Evolutionary conservation across 35 echinoderm and acorn worm species (phyloP).

Genomic region (Apostichopus californicus): DNA sequence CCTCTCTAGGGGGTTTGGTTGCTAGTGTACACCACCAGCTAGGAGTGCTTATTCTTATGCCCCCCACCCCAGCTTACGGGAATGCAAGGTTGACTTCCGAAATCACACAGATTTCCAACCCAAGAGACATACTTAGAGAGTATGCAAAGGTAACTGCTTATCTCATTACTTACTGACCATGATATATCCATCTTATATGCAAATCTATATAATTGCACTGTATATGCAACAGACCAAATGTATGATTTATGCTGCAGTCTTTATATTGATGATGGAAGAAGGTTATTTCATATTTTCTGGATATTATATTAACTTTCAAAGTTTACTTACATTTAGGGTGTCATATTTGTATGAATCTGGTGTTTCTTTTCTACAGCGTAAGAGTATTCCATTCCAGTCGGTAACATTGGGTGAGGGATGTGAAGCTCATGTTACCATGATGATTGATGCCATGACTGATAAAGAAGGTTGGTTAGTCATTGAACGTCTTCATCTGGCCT

Average conservation of each 20-base stretch:
- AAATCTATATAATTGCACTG: not conserved
- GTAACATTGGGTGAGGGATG: slow-evolving; percentile 80
- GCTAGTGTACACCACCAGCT: slow-evolving; percentile 59
- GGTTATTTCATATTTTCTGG: no score
- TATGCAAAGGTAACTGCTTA: slow-evolving; percentile 73
- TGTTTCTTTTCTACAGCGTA: slow-evolving; percentile 54
- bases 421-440: slow-evolving; percentile 75
- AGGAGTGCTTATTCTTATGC: slow-evolving; percentile 85
- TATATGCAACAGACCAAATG: not conserved
- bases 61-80: slow-evolving; percentile 68
- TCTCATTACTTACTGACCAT: no score
- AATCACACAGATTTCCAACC: slow-evolving; percentile 58
- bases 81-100: slow-evolving; percentile 72
- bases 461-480: slow-evolving; percentile 92
- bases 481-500: slow-evolving; percentile 86
- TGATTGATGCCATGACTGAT: slow-evolving; percentile 79
- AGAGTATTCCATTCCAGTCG: slow-evolving; percentile 80
- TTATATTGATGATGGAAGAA: not conserved
- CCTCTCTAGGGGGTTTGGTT: slow-evolving; percentile 71
- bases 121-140: slow-evolving; percentile 61
- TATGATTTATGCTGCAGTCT: not conserved
- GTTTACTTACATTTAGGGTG: not conserved
- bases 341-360: no score
- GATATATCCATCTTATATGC: not conserved
- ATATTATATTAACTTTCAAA: not conserved